A percentile compares a stretch with the other conserved stretches of the same genome.
These are phyloP conservation scores for Palythoa heliodiscus DNA, from an alignment of 92 coral and sea anemone genomes.

Conservation along the genomic window DNA sequence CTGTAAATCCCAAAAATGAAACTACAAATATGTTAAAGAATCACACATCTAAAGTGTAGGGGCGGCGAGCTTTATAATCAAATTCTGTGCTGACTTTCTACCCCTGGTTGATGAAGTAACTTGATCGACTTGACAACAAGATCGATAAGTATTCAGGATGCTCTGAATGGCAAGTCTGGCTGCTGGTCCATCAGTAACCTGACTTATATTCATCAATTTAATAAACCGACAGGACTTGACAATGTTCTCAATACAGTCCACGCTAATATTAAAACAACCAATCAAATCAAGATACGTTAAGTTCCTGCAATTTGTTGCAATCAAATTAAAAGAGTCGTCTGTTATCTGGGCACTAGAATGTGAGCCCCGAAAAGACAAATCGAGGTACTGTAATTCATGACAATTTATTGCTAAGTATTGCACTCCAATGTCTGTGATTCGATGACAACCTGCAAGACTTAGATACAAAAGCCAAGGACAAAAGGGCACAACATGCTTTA, in stretches of 20 bases:
- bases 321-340: constrained; percentile 57
- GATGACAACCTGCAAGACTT: constrained; percentile 83
- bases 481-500: constrained; percentile 53
- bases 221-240: constrained; percentile 61
- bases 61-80: constrained; percentile 68
- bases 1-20: not conserved
- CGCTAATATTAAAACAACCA: constrained; percentile 70
- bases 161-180: constrained; percentile 39
- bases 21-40: not conserved
- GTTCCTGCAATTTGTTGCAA: constrained; percentile 62
- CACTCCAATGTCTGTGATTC: constrained; percentile 73
- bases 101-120: constrained; percentile 63
- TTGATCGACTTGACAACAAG: constrained; percentile 49
- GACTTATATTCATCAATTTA: constrained; percentile 67
- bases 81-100: constrained; percentile 69
- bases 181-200: constrained; percentile 44
- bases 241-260: constrained; percentile 49
- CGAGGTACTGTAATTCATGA: constrained; percentile 61
- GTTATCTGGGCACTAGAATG: constrained; percentile 73
- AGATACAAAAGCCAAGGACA: constrained; percentile 63
- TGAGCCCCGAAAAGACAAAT: constrained; percentile 77
- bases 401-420: constrained; percentile 60
- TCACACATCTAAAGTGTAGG: constrained; percentile 34
- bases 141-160: constrained; percentile 49
- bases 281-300: constrained; percentile 72